Evolutionary conservation across 2,113 vertebrate species (phyloP).

Genomic region (Clupea harengus): DNA sequence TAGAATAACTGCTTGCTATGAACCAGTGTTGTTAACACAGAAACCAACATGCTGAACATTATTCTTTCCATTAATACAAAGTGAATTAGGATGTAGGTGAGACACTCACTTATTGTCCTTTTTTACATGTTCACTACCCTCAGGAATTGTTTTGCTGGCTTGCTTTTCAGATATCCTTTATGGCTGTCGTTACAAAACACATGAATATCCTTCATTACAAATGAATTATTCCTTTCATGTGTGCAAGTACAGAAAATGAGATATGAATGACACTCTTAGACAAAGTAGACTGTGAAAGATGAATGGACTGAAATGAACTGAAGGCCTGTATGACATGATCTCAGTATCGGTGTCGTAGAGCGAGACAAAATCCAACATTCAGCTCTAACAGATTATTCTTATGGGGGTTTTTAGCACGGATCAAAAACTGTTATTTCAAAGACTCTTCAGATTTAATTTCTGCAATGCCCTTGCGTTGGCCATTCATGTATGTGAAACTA

Average conservation of each 20-base stretch:
- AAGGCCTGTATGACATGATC: background rate
- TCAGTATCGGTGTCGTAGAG: background rate
- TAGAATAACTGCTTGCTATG: too few relatives aligned
- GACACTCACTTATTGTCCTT: too few relatives aligned
- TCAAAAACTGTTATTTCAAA: slow-evolving; percentile 54
- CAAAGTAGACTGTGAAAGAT: background rate
- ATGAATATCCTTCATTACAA: background rate
- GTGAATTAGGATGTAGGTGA: too few relatives aligned
- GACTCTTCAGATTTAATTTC: slow-evolving; percentile 61
- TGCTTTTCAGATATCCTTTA: background rate
- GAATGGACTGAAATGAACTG: background rate
- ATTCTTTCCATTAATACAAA: background rate
- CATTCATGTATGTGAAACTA: slow-evolving; percentile 56
- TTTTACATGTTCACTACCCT: too few relatives aligned
- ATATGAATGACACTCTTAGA: background rate
- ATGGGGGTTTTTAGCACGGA: slow-evolving; percentile 49
- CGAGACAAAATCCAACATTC: slow-evolving; percentile 1
- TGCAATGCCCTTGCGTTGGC: slow-evolving; percentile 63
- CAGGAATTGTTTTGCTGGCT: too few relatives aligned
- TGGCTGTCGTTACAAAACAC: background rate
- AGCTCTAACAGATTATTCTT: background rate
- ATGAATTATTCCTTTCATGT: slow-evolving; percentile 1
- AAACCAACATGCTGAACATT: background rate
- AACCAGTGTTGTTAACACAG: background rate
- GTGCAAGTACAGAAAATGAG: background rate